Percentiles rank a stretch among this genome's conserved stretches.
phyloP scores from a whole-genome alignment of 2,113 vertebrate genomes.

The Eulemur rufifrons region DNA sequence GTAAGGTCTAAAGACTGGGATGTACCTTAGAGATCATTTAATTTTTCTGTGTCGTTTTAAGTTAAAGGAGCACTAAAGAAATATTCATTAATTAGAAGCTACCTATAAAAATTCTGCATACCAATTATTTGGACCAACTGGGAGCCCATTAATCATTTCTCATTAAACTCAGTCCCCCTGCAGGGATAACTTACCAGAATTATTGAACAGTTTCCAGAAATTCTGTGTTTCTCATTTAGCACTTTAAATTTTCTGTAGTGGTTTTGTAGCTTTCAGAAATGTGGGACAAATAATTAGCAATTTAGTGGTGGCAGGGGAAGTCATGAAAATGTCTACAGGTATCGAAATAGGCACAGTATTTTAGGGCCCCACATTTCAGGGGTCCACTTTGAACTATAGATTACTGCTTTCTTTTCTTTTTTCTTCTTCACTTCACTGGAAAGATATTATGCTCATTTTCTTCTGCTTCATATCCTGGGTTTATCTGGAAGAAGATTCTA shows the following conservation, averaged over 20 bases:
- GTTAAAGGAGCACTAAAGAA: neutral
- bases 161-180: neutral
- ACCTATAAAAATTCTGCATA: neutral
- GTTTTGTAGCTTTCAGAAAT: conserved; percentile 14
- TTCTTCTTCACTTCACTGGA: neutral
- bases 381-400: neutral
- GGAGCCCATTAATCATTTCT: neutral
- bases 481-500: conserved; percentile 60
- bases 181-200: neutral
- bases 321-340: neutral
- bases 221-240: neutral
- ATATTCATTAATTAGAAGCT: neutral
- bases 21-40: neutral
- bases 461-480: conserved; percentile 46
- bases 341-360: neutral
- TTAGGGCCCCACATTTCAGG: neutral
- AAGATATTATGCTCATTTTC: conserved; percentile 32
- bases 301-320: neutral
- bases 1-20: neutral
- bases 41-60: neutral
- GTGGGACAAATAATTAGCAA: neutral
- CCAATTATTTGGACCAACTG: neutral
- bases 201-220: neutral
- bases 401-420: neutral
- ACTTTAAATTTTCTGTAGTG: neutral